Conservation (phyloP, 2,113 vertebrate genomes). For the Lota lota region DNA sequence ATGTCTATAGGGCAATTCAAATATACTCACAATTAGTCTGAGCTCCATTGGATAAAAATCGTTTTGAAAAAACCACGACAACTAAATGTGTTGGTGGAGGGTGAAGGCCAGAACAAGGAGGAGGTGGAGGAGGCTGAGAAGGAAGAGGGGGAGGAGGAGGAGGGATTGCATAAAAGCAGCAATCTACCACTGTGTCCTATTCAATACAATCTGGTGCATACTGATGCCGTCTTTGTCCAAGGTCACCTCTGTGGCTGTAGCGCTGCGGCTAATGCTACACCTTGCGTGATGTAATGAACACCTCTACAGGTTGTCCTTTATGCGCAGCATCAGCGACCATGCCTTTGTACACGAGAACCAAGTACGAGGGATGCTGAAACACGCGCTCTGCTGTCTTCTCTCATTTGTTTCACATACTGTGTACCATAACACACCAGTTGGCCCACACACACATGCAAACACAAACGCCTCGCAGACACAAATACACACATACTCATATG, state of each 20-base stretch:
- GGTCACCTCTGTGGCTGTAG: conserved; percentile 28
- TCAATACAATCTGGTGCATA: conserved; percentile 48
- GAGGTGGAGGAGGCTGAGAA: no score
- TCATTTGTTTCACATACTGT: no score
- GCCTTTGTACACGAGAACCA: conserved; percentile 53
- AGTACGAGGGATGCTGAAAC: neutral
- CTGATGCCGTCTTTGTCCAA: conserved; percentile 46
- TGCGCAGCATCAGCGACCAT: conserved; percentile 43
- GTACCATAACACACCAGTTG: conserved; percentile 4
- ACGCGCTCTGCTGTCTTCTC: no score
- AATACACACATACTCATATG: no score
- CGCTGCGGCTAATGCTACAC: conserved; percentile 36
- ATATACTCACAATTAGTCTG: no score
- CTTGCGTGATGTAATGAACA: conserved; percentile 38
- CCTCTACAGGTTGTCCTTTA: conserved; percentile 52
- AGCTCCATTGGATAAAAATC: no score
- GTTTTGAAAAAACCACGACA: no score
- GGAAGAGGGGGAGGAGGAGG: neutral
- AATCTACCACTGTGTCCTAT: conserved; percentile 34
- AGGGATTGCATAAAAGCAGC: neutral
- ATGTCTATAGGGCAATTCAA: no score
- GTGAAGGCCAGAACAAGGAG: no score
- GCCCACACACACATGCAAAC: neutral
- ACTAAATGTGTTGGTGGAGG: no score
- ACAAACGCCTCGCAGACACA: no score